Base-by-base conservation (phyloP, 2,888 invertebrate genomes). In the Leptinotarsa peninsularis region DNA sequence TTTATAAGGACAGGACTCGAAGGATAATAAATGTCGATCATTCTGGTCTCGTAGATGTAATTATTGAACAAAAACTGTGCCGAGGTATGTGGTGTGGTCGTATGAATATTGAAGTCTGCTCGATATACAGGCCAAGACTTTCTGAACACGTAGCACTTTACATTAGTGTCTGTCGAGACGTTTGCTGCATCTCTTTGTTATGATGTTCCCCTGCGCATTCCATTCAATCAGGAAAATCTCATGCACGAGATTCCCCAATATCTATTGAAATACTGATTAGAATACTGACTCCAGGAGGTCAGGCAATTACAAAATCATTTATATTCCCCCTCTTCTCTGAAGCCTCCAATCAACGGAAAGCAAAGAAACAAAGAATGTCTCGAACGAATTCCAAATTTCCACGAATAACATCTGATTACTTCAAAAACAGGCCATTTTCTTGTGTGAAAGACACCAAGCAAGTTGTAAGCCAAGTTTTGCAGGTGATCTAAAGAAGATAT, bases 1-100 rank as follows among this genome's bases (percentile, higher is more conserved):
- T 78, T 76, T 79, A 56, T 74, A 75, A 76, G 75, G 76, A 75
- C 75, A 72, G 80, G 78, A 81, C 77, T 75, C 56, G 75, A 74
- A 78, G 50, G 66, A 66, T 66, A 72, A 66, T 72, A 52, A 63
- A 49, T 33, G 52, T 49, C 52, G 18, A 54, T 49, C 69, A 69
- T 69, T 58, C 69, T 21, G 69, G 69, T 56, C 69, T 54, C 33
- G 56, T 56, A 17, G 56, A 43, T 43, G 69, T 69, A 69, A 69
- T 69, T 69, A 69, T 56, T 17, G 56, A 52, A 18, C 27, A 54
- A 69, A 69, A 69, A 69, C 27, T 43, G 63, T 17, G n/a, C 5
- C 15, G 17, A 10, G 63, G 63, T 63, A 63, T 63, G 63, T 43
- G 63, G 43, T 63, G 63, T 63, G 33, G 63, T 63, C 63, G 33